Base-by-base conservation (phyloP, 2,888 invertebrate genomes). In the Margaritifera margaritifera region DNA sequence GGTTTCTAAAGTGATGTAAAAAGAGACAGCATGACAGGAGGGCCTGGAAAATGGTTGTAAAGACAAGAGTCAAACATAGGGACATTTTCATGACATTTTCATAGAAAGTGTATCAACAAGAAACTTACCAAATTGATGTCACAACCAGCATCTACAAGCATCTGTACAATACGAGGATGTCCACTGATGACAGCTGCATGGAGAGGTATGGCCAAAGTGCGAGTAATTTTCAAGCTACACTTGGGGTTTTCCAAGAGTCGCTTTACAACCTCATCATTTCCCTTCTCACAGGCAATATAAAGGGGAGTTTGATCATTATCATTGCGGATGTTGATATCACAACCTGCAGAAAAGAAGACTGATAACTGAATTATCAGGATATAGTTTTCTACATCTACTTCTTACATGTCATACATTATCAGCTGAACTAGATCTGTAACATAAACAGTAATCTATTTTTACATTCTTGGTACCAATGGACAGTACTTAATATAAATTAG, bases 281-380 rank as follows among this genome's bases (percentile, higher is more conserved):
- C 88, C 66, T 82, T 82, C 64, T 84, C 84, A 77, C 87, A 86
- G 6, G 89, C 89, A 54, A 83, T 74, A 69, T 83, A 86, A 62
- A 89, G 77, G 3, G 88, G 83, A 6, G 85, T 80, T 64, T 86
- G 80, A 6, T 81, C 77, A 51, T 80, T 79, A 8, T 54, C 64
- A 72, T 85, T 85, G 20, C 80, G 66, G 2, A 79, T 69, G 66
- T 84, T 84, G n/a, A 87, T 74, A 75, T 86, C 85, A 80, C 86
- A 85, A 66, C 88, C 89, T 89, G 77, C 25, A 65, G 63, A 54
- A 24, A 67, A 66, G 19, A 52, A 56, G 2, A 61, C 62, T 15
- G 22, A 55, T 19, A 25, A 25, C 22, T 50, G 56, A 27, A 55
- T 53, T 20, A 19, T 56, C 53, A 59, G 27, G 19, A 42, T 3